Percentiles rank a stretch among this genome's conserved stretches.
phyloP scores from a whole-genome alignment of 1,140 invertebrate species.

The Hormaphis cornu region DNA sequence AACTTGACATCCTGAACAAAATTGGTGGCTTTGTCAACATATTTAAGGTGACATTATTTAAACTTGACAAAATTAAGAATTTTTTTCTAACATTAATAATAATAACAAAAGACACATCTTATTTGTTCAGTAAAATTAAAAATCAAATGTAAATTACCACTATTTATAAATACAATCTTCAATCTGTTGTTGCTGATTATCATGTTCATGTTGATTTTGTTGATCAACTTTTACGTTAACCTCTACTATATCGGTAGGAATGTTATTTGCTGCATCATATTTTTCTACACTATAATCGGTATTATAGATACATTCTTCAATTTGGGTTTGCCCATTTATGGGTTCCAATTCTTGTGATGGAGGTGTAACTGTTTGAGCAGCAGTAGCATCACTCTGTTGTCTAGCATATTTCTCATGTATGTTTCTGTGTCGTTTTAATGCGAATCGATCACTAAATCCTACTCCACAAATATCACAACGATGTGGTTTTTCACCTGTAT shows the following conservation, averaged over 20 bases:
- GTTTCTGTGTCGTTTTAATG: constrained; percentile 62
- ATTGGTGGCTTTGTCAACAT: too few species aligned
- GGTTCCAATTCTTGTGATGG: constrained; percentile 24
- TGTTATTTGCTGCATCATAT: constrained; percentile 17
- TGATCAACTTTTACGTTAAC: constrained; percentile 30
- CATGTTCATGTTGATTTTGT: constrained; percentile 22
- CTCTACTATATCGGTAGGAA: constrained; percentile 26
- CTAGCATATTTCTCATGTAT: constrained; percentile 69
- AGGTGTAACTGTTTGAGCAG: not conserved
- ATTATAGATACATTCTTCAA: constrained; percentile 23
- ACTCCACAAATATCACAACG: constrained; percentile 73
- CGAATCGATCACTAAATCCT: constrained; percentile 74
- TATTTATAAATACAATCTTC: constrained; percentile 30
- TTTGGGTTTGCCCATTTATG: constrained; percentile 20
- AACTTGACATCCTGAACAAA: too few species aligned
- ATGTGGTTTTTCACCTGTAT: constrained; percentile 43
- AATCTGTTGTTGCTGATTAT: constrained; percentile 14
- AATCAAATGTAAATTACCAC: not conserved
- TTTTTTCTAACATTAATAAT: too few species aligned
- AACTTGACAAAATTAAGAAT: too few species aligned
- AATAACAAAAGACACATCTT: too few species aligned
- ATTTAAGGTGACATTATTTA: too few species aligned
- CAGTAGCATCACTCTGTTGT: constrained; percentile 22
- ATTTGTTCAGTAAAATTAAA: too few species aligned
- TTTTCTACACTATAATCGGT: constrained; percentile 24